phyloP scores from a whole-genome alignment of 2,888 invertebrate species.

The Drosophila hawaiiensis region DNA sequence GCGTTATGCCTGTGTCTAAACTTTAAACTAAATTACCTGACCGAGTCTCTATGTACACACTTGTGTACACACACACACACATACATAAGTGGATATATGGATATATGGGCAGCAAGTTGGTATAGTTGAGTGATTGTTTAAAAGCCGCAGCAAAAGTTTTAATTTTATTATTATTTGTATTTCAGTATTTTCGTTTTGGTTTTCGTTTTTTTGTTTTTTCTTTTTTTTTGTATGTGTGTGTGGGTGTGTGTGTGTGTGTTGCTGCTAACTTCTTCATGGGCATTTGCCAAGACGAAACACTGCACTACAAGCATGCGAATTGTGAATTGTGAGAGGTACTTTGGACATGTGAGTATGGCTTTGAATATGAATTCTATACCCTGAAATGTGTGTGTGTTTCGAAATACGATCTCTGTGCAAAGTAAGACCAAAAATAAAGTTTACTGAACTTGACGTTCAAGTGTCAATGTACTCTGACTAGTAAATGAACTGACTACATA shows the following conservation, averaged over 20 bases:
- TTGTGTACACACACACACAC: background rate
- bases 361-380: constrained; percentile 44
- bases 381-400: constrained; percentile 6
- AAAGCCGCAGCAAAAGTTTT: constrained; percentile 44
- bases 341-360: constrained; percentile 11
- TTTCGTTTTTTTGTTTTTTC: constrained; percentile 32
- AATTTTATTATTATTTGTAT: constrained; percentile 33
- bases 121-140: constrained; percentile 56
- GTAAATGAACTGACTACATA: background rate
- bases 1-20: constrained; percentile 46
- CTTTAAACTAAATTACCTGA: constrained; percentile 72
- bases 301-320: constrained; percentile 24
- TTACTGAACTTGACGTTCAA: constrained; percentile 43
- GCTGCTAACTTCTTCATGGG: constrained; percentile 63
- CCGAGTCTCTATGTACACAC: constrained; percentile 21
- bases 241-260: constrained; percentile 15
- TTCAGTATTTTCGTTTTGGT: constrained; percentile 36
- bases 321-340: background rate
- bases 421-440: constrained; percentile 25
- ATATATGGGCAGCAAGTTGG: constrained; percentile 29
- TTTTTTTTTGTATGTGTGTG: constrained; percentile 26
- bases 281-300: constrained; percentile 29
- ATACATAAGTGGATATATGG: constrained; percentile 13
- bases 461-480: constrained; percentile 47
- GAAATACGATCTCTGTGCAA: constrained; percentile 42